A percentile compares a stretch with the other conserved stretches of the same genome.
These are phyloP conservation scores for Pyrgilauda ruficollis DNA, from an alignment of 2,113 vertebrate genomes.

Conservation along the genomic window DNA sequence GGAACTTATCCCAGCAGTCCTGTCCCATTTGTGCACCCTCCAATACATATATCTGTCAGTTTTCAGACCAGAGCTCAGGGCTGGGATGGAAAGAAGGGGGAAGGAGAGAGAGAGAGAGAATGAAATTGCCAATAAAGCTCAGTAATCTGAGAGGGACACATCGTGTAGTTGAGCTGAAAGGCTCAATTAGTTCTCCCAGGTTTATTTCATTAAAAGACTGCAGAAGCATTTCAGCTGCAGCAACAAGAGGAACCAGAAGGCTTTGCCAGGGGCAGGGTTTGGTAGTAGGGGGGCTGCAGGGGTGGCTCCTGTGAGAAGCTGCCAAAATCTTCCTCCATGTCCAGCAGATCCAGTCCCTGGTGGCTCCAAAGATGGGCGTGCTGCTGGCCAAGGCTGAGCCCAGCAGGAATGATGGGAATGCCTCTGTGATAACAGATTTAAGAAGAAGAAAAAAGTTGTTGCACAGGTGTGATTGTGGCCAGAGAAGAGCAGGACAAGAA, in stretches of 20 bases:
- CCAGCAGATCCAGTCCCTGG: not conserved
- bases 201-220: not conserved
- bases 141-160: not conserved
- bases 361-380: fast-evolving
- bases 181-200: not conserved
- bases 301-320: not conserved
- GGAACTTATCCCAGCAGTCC: not conserved
- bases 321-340: fast-evolving
- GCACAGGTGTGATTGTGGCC: not conserved
- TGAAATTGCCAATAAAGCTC: not conserved
- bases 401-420: fast-evolving
- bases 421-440: no score
- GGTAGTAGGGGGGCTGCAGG: not conserved
- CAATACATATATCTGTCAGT: fast-evolving
- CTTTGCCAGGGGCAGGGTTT: not conserved
- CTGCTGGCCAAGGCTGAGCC: not conserved
- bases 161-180: fast-evolving
- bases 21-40: not conserved
- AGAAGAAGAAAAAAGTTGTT: not conserved
- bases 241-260: not conserved
- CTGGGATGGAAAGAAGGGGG: not conserved
- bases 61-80: not conserved
- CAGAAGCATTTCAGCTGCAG: not conserved
- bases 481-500: not conserved
- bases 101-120: not conserved